A percentile compares a stretch with the other conserved stretches of the same genome.
Conservation (phyloP, 2,113 vertebrate species). For the Lepus americanus region DNA sequence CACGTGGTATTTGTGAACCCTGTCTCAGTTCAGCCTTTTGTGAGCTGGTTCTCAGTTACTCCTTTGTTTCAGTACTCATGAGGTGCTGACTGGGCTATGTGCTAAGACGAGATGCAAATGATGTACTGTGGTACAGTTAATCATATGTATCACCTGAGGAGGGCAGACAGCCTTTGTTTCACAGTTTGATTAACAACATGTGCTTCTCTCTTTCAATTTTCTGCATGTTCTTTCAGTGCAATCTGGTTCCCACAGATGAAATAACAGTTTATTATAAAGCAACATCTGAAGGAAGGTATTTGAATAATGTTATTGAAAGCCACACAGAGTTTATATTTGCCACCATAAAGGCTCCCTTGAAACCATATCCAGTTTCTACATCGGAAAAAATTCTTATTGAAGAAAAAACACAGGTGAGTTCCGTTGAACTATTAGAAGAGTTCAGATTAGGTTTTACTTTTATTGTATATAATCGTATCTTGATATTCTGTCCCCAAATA, state of each 20-base stretch:
- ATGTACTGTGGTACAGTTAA: background rate
- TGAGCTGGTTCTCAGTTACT: background rate
- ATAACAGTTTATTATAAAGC: constrained; percentile 94
- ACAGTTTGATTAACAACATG: background rate
- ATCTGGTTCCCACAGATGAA: constrained; percentile 96
- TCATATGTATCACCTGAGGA: background rate
- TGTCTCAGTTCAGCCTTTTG: background rate
- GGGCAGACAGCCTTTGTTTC: background rate
- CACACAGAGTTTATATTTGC: constrained; percentile 95
- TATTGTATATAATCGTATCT: background rate
- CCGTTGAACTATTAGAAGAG: background rate
- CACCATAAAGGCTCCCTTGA: constrained; percentile 95
- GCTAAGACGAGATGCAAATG: background rate
- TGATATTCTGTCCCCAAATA: background rate
- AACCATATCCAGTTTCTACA: constrained; percentile 91
- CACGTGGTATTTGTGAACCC: background rate
- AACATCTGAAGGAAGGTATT: constrained; percentile 91
- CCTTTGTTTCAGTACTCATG: background rate
- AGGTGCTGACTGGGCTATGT: too few species aligned
- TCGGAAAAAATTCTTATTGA: constrained; percentile 92
- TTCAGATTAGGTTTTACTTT: background rate
- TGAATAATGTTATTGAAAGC: constrained; percentile 92
- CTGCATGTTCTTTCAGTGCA: constrained; percentile 87
- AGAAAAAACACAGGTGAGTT: constrained; percentile 94
- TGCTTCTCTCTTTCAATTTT: constrained; percentile 8